Evolutionary conservation across 2,888 invertebrate species (phyloP), one percentile per base, ranked within the genome.

Genomic region (Anaspis maculata): DNA sequence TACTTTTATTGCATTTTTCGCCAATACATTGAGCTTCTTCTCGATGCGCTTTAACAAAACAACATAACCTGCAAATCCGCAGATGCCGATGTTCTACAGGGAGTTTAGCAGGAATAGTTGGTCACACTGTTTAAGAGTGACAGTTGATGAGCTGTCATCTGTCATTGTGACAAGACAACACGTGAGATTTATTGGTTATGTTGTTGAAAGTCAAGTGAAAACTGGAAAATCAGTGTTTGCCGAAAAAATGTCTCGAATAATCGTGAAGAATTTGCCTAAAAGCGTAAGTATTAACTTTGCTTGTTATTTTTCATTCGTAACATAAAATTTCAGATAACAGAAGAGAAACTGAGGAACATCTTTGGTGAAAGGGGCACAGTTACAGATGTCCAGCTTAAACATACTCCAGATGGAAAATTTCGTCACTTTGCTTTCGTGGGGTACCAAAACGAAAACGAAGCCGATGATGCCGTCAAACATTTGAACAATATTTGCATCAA

Each of bases 361-460:
- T 95, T 96, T 62, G 72, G 79, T 28, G 64, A 78, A 51, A 83
- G 85, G 56, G 94, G 94, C 13, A 76, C 76, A 42, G 79, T 98
- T 5, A 97, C 96, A 4, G 97, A 98, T 68, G 76, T 95, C 4
- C 88, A 91, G 53, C 66, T 97, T 4, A 97, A 96, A 62, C 95
- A 85, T 56, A 91, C 90, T 1, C 76, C 82, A 49, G 83, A 89
- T 69, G 95, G 96, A 5, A 81, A 80, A 57, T 97, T 97, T 61
- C 74, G 97, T 37, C 82, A 85, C 52, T 97, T 97, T 68, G 91
- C 83, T 3, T 97, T 97, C 59, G 70, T 98, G 48, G 97, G 97
- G 4, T 97, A 79, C 62, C 80, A 86, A 56, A 77, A 72, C 13
- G 84, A 83, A 41, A 77, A 80, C 27, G 83, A 89, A 56, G 95